Base-by-base conservation (phyloP, 2,797 vertebrate species). In the Gobionotothen gibberifrons region DNA sequence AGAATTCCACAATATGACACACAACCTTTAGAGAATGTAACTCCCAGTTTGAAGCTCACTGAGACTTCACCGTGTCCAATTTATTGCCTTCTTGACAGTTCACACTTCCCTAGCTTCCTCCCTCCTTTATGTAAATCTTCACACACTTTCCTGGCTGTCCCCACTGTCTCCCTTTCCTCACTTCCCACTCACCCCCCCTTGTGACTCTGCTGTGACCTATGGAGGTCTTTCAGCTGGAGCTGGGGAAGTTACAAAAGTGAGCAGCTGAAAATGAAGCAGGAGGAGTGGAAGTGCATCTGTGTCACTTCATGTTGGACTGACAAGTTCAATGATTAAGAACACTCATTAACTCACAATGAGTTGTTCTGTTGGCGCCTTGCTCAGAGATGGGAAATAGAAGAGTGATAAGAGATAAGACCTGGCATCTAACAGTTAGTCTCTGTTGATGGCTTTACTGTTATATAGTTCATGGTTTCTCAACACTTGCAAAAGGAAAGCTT, bases 391-490 rank as follows among this genome's bases (percentile, higher is more conserved):
- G 8, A 53, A 47, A n/a, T 12, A 62, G 43, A 42, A 13, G 32
- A 53, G 42, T 11, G 36, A 72, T 15, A 42, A n/a, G 40, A 58
- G 69, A 72, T 64, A 10, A 43, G 46, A 48, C 19, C 43, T 43
- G 56, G 15, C 8, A 26, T 21, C 17, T 65, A 39, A 58, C 59
- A 8, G n/a, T 46, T 58, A 64, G 60, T 64, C 64, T 44, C 19
- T 26, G 32, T 29, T 60, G 6, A 64, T 55, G 53, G 47, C 39
- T 63, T 19, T 44, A 49, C 57, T 4, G 2, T 40, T 10, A 43
- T 69, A 17, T 43, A 52, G 21, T 11, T 26, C 43, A 76, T 22
- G 0, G 26, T 48, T 52, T 64, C 19, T 54, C 29, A 9, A 1
- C 16, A 36, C 42, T 11, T 48, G 26, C 26, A 26, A 26, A 26